phyloP scores from a whole-genome alignment of 2,888 invertebrate genomes.

The Axea sp. region DNA sequence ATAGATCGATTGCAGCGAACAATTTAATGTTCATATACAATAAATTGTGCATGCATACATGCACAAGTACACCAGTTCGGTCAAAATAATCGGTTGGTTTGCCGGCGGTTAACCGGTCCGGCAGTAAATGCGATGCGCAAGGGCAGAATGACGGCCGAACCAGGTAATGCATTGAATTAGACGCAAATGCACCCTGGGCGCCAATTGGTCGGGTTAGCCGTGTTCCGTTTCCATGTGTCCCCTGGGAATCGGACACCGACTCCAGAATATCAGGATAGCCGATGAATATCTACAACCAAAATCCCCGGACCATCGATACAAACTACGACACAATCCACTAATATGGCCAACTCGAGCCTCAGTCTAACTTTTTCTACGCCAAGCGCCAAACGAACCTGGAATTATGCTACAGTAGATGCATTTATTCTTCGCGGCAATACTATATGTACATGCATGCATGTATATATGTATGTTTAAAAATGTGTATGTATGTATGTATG shows the following conservation, averaged over 20 bases:
- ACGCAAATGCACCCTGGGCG: conserved; percentile 81
- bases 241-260: conserved; percentile 69
- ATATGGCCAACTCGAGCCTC: conserved; percentile 26
- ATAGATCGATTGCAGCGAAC: conserved; percentile 38
- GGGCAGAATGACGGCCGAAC: conserved; percentile 63
- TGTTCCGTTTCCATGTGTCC: conserved; percentile 75
- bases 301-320: conserved; percentile 43
- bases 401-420: conserved; percentile 34
- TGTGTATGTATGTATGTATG: too few relatives aligned
- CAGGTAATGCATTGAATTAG: conserved; percentile 82
- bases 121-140: conserved; percentile 59
- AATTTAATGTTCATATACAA: conserved; percentile 42
- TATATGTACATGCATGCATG: too few relatives aligned
- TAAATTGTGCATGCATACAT: conserved; percentile 41
- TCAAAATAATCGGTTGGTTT: conserved; percentile 58
- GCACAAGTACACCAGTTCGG: conserved; percentile 25
- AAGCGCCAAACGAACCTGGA: conserved; percentile 44
- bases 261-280: conserved; percentile 64
- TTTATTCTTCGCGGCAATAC: too few relatives aligned
- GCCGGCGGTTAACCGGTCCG: conserved; percentile 64
- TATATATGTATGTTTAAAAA: too few relatives aligned
- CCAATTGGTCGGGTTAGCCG: conserved; percentile 75
- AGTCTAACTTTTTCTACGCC: conserved; percentile 36
- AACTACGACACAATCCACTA: conserved; percentile 43
- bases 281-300: conserved; percentile 49